These are phyloP conservation scores for Sciurus vulgaris DNA, from an alignment of 2,797 vertebrate genomes.

Conservation along the genomic window DNA sequence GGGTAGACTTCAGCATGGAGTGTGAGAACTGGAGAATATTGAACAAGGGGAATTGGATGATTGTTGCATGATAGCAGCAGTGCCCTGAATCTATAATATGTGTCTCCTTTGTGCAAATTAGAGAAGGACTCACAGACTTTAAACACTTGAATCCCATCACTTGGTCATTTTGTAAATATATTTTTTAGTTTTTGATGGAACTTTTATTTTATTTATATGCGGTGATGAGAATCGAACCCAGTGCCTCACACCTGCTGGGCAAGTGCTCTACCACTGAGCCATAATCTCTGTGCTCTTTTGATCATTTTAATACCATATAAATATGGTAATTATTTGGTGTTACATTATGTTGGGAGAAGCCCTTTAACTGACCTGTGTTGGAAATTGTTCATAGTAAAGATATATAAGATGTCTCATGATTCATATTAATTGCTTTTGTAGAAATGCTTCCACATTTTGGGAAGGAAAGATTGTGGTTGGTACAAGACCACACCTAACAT, in stretches of 20 bases:
- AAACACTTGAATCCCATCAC: background rate
- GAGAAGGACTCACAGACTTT: background rate
- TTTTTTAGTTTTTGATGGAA: too few species aligned
- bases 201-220: too few species aligned
- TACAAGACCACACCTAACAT: background rate
- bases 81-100: background rate
- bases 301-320: background rate
- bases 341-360: background rate
- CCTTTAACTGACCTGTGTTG: background rate
- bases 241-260: too few species aligned
- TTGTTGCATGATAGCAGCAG: background rate
- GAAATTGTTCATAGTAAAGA: background rate
- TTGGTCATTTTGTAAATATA: background rate
- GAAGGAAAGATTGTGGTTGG: background rate
- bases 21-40: background rate
- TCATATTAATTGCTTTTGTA: background rate
- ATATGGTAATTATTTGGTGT: background rate
- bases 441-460: constrained; percentile 25
- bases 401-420: background rate
- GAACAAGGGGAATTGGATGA: background rate
- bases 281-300: background rate
- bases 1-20: background rate
- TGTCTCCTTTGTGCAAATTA: background rate
- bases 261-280: too few species aligned
- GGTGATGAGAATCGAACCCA: too few species aligned